Base-by-base conservation (phyloP, 2,797 vertebrate species). In the Chelon labrosus region DNA sequence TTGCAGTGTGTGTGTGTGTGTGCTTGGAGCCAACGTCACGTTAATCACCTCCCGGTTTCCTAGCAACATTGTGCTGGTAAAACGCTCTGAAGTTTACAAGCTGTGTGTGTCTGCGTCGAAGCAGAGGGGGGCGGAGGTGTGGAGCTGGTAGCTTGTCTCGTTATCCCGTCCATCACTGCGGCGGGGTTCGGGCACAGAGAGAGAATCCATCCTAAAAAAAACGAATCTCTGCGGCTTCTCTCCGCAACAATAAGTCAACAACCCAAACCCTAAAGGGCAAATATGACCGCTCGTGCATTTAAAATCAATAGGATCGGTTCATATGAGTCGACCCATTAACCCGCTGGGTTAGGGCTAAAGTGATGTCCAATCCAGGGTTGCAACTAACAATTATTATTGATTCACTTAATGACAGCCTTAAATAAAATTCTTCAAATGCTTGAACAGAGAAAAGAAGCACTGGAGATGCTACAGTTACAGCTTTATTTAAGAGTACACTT, bases 41-140 rank as follows among this genome's bases (percentile, higher is more conserved):
- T 85, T 87, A 85, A 89, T 89, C 81, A 81, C 84, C 75, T 82
- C 77, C 70, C 66, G 80, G 86, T 90, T 53, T 82, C 90, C 88
- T 85, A 84, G 87, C 90, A 90, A 90, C 89, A 2, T 79, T 56
- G 42, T 70, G 82, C 77, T 82, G 82, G 82, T 85, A 81, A 84
- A 89, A 75, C 19, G 65, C 75, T 84, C 68, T 64, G 77, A 84
- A 77, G 77, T 89, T 89, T 89, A 87, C 83, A 68, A 86, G 84
- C 73, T 41, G 63, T 20, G 79, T 59, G 63, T 42, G 46, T 20
- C 22, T 49, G 31, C 35, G 37, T 51, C 7, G n/a, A 66, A 42
- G 53, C 75, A 65, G 39, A 20, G 52, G 59, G 59, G 38, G 66
- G 4, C 3, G 27, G 53, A 42, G 35, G 70, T 65, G 66, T 42